Evolutionary conservation across 2,888 invertebrate genomes (phyloP), one percentile per base, ranked within the genome.

Genomic region (Saturnia pavonia): DNA sequence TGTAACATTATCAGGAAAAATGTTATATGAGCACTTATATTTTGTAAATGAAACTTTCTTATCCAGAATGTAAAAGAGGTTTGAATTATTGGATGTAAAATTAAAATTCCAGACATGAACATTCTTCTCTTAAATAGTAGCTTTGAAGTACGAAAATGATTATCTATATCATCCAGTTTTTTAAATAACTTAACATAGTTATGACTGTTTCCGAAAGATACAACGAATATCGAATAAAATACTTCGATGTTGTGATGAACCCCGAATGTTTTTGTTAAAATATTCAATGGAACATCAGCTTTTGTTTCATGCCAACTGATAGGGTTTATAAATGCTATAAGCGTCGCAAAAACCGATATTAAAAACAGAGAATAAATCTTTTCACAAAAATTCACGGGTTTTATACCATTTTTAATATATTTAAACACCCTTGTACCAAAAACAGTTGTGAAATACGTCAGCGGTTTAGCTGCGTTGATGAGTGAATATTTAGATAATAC

Each of bases 221-320:
- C 72, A 9, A 81, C 76, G 25, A 85, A 78, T 43, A 86, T 76
- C 6, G 78, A 77, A 74, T 85, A 84, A 42, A 82, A 70, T 3
- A 77, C 78, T 82, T 89, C 90, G 14, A 79, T 48, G 7, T 74
- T 78, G 72, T 78, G 80, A 4, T 82, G 69, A 12, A 76, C 73
- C 1, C 80, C 80, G 68, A 78, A 88, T 3, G 76, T 76, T 81
- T 82, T 88, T 0, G 88, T 84, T 22, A 89, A 70, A 43, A 88
- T 77, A 51, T 86, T 85, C 6, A 90, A 72, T 1, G 90, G 90
- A 6, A 85, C 70, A 69, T 90, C 90, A 16, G 78, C 70, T 67
- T 72, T 81, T 0, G 85, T 85, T 3, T 82, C 78, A 1, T 69
- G 71, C 88, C 86, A 87, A 72, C 83, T 85, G 0, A 70, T 71